A percentile compares a stretch with the other conserved stretches of the same genome.
Evolutionary conservation across 1,140 invertebrate species (phyloP).

Genomic region (Callitettix versicolor): DNA sequence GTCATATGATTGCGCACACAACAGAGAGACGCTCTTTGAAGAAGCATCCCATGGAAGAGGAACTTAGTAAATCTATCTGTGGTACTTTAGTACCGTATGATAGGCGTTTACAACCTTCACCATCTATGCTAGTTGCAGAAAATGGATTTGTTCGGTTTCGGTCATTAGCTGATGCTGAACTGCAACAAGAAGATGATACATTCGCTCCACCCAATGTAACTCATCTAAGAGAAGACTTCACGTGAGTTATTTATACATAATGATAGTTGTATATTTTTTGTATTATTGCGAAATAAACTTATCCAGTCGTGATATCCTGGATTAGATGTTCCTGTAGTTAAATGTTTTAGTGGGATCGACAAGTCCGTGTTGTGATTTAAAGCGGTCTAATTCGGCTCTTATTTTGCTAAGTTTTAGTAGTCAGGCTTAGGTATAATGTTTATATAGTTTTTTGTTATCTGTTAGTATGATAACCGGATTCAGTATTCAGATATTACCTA

Average conservation of each 20-base stretch:
- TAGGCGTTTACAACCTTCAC: conserved; percentile 26
- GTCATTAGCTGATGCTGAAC: conserved; percentile 41
- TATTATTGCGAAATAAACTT: conserved; percentile 10
- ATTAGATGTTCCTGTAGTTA: conserved; percentile 13
- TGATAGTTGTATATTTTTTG: conserved; percentile 11
- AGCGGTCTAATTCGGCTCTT: too few relatives aligned
- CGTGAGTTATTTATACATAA: conserved; percentile 9
- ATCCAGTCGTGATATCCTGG: conserved; percentile 6
- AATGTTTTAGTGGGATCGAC: conserved; percentile 10
- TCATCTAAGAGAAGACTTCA: conserved; percentile 16
- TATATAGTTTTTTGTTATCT: too few relatives aligned
- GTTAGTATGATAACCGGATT: too few relatives aligned
- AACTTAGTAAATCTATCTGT: conserved; percentile 18
- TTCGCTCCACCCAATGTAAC: conserved; percentile 15
- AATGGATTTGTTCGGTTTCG: conserved; percentile 75
- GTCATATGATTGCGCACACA: conserved; percentile 26
- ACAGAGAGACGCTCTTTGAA: conserved; percentile 32
- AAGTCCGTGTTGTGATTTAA: too few relatives aligned
- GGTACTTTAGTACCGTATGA: conserved; percentile 21
- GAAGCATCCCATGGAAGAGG: conserved; percentile 28
- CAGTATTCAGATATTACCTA: too few relatives aligned
- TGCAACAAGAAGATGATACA: conserved; percentile 15
- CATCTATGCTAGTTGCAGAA: conserved; percentile 70
- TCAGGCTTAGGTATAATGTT: too few relatives aligned
- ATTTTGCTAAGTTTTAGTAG: too few relatives aligned